Evolutionary conservation across 1,140 invertebrate species (phyloP).

Genomic region (Eufriesea mexicana): DNA sequence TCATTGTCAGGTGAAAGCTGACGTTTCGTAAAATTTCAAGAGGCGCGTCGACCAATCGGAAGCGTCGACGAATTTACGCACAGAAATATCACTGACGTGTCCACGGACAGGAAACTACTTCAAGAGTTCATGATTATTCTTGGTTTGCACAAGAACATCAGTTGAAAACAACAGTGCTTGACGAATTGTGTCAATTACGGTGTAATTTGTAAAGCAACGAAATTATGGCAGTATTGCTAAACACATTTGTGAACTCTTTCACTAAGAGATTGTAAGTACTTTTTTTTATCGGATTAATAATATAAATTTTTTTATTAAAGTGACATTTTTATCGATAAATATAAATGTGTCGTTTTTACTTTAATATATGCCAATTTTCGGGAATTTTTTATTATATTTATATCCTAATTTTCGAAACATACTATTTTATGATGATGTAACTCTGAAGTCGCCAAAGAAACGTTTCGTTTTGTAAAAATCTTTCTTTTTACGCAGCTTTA

Average conservation of each 20-base stretch:
- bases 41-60: conserved; percentile 49
- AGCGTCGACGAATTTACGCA: conserved; percentile 56
- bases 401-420: not conserved
- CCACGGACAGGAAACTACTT: conserved; percentile 71
- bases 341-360: not conserved
- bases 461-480: not conserved
- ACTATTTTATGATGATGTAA: conserved; percentile 18
- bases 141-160: conserved; percentile 48
- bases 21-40: conserved; percentile 48
- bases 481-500: not conserved
- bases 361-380: not conserved
- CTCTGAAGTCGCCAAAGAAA: not conserved
- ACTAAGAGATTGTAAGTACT: conserved; percentile 79
- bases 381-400: not conserved
- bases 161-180: conserved; percentile 39
- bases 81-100: conserved; percentile 80
- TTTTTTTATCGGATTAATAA: too few relatives aligned
- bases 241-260: conserved; percentile 78
- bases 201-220: conserved; percentile 34
- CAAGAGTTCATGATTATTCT: conserved; percentile 73
- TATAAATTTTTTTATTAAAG: not conserved
- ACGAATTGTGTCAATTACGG: conserved; percentile 39
- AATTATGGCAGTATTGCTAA: conserved; percentile 76
- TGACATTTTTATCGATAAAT: not conserved
- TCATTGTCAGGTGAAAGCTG: conserved; percentile 40